phyloP scores from a whole-genome alignment of 2,797 vertebrate genomes.

The Amblyraja radiata region DNA sequence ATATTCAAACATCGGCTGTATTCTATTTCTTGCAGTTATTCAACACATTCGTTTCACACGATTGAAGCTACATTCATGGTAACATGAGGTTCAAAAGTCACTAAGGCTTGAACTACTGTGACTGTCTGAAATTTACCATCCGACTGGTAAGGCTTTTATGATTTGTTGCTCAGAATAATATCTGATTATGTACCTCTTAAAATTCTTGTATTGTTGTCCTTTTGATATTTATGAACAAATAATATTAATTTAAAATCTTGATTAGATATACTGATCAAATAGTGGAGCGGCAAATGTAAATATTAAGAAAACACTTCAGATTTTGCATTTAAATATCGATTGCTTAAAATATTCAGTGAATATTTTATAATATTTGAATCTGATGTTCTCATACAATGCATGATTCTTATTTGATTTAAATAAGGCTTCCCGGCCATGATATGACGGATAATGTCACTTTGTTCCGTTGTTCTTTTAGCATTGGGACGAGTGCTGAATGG shows the following conservation, averaged over 20 bases:
- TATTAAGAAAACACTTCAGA: constrained; percentile 4
- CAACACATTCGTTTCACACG: neutral
- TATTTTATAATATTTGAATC: neutral
- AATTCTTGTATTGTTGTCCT: neutral
- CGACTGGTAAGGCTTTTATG: constrained; percentile 11
- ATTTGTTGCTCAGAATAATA: neutral
- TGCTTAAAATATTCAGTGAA: constrained; percentile 17
- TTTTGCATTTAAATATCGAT: constrained; percentile 2
- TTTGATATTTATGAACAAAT: neutral
- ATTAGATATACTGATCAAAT: neutral
- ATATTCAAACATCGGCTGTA: neutral
- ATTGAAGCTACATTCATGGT: constrained; percentile 1
- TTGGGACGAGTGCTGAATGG: constrained; percentile 91
- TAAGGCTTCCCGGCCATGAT: constrained; percentile 95
- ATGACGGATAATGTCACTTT: constrained; percentile 90
- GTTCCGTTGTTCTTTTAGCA: constrained; percentile 96
- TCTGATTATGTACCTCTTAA: neutral
- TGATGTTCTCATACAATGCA: constrained; percentile 24
- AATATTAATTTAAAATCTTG: neutral
- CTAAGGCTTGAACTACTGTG: constrained; percentile 9
- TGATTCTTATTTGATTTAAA: constrained; percentile 57
- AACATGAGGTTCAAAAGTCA: constrained; percentile 26
- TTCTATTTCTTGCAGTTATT: neutral
- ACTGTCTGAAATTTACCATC: constrained; percentile 22
- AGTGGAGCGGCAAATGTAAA: neutral